These are phyloP conservation scores for Drosophila multiciliata DNA, from an alignment of 2,888 invertebrate genomes.

Conservation along the genomic window DNA sequence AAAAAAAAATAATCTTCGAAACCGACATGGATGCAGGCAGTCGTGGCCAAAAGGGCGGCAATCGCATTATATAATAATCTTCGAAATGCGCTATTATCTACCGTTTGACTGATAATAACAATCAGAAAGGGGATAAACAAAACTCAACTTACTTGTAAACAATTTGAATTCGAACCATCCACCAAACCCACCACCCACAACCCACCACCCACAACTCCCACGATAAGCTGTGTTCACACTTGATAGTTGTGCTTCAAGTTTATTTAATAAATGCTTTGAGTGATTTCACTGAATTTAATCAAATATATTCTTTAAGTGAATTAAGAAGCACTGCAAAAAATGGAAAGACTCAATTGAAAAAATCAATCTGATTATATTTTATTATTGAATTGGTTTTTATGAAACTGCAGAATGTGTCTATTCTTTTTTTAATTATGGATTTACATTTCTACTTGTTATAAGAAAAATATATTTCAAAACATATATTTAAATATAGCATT, in stretches of 20 bases:
- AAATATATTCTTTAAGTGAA: neutral
- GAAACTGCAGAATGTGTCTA: neutral
- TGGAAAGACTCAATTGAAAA: neutral
- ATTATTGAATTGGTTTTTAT: neutral
- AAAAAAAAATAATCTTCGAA: neutral
- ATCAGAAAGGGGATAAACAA: neutral
- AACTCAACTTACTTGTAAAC: neutral
- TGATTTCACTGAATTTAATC: neutral
- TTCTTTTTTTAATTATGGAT: too few relatives aligned
- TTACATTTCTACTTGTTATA: too few relatives aligned
- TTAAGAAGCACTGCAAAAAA: too few relatives aligned
- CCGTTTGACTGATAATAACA: neutral
- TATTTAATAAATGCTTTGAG: neutral
- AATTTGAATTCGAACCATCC: neutral
- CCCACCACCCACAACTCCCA: neutral
- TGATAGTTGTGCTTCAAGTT: neutral
- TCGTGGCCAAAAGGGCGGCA: too few relatives aligned
- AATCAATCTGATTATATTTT: neutral
- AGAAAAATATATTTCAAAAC: too few relatives aligned
- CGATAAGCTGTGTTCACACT: neutral
- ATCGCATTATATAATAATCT: too few relatives aligned
- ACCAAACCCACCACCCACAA: too few relatives aligned
- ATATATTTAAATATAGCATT: too few relatives aligned
- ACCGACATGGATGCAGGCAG: too few relatives aligned
- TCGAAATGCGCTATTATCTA: neutral